Base-by-base conservation (phyloP, 2,888 invertebrate species). In the Rhagonycha fulva region DNA sequence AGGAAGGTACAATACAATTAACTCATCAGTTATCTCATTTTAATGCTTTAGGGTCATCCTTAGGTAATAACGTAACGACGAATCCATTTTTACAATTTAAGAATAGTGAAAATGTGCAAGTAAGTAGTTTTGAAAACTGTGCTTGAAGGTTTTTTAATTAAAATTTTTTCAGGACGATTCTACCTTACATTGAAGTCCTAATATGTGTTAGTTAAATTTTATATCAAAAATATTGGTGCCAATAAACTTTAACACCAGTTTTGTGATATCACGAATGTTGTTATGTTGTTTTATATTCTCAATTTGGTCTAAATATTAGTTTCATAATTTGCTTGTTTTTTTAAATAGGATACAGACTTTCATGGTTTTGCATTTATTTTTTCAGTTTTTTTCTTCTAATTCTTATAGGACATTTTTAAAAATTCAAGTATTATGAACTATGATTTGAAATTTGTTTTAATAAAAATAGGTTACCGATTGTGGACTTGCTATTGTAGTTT, bases 1-100 rank as follows among this genome's bases (percentile, higher is more conserved):
- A 95, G 83, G 93, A 93, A 85, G 95, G 95, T 81, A 93, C 96
- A 60, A 90, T 95, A 87, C 94, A 93, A 72, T 89, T 96, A 76
- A 95, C 95, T 75, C 94, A 96, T 87, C 95, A 95, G 87, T 88
- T 95, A 83, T 91, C 91, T 72, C 90, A 91, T 81, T 89, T 91
- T 80, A 89, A 89, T 81, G 90, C 89, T 79, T 84, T 90, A 75
- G 90, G 90, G 60, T 86, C 88, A 47, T 83, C 87, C 68, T 63
- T 71, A 61, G 60, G 76, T 68, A 61, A 72, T 78, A 79, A 76
- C 30, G 78, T 78, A 67, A 77, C 79, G 77, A 74, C 75, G 60
- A 82, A 82, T 76, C 82, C 82, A 60, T 82, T 82, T 77, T 78
- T 78, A 68, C 80, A 81, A 62, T 78, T 78, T 71, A 76, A 79